Conservation (phyloP, 35 echinoderm and acorn worm species). For the Apostichopus californicus region DNA sequence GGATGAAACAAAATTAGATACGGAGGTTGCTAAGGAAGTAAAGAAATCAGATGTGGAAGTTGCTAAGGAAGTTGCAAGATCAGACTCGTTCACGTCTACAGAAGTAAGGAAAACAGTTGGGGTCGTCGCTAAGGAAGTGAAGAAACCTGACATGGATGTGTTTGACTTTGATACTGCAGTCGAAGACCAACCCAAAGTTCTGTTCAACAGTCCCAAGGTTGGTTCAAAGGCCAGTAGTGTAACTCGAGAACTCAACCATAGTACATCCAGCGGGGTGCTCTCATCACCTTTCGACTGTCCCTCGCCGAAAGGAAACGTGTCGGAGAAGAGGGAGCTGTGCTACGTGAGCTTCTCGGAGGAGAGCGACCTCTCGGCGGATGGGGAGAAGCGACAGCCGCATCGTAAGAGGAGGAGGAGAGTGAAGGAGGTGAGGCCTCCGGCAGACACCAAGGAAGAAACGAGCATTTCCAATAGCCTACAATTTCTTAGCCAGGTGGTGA, state of each 20-base stretch:
- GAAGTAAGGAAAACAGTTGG: background rate
- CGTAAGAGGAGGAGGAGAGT: slow-evolving; percentile 23
- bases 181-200: background rate
- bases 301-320: background rate
- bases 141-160: slow-evolving; percentile 13
- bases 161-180: slow-evolving; percentile 30
- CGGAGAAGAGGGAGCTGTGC: slow-evolving; percentile 33
- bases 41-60: background rate
- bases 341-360: slow-evolving; percentile 19
- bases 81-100: background rate
- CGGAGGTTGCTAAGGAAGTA: background rate
- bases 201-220: background rate
- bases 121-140: background rate
- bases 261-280: slow-evolving; percentile 17
- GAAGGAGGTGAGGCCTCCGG: background rate
- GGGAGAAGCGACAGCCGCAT: slow-evolving; percentile 24
- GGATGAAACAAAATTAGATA: background rate
- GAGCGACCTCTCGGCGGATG: slow-evolving; percentile 20
- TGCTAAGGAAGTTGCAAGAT: background rate
- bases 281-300: slow-evolving; percentile 38
- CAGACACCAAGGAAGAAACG: background rate
- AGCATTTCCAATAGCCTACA: slow-evolving; percentile 26
- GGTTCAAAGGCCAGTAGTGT: background rate
- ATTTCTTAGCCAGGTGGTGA: slow-evolving; percentile 5
- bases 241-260: background rate